phyloP scores from a whole-genome alignment of 2,113 vertebrate species.

The Cardinalis cardinalis region DNA sequence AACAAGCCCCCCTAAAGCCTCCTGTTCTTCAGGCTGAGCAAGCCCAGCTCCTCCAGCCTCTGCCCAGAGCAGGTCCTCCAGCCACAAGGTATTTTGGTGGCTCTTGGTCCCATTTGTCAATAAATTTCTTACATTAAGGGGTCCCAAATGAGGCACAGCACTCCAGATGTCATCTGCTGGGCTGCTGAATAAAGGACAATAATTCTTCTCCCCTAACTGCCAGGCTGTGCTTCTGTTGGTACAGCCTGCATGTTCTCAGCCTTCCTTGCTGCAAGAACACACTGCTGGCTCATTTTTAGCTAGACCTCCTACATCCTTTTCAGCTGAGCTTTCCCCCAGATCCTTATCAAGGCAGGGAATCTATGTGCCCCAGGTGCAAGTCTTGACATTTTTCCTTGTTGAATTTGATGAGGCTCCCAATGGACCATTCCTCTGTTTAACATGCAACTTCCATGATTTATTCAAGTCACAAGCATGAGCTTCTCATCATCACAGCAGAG shows the following conservation, averaged over 20 bases:
- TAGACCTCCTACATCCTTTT: background rate
- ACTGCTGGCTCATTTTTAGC: background rate
- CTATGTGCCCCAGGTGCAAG: background rate
- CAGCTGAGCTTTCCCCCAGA: background rate
- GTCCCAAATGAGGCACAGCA: background rate
- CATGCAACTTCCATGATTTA: conserved; percentile 28
- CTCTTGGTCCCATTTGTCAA: background rate
- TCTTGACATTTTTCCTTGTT: conserved; percentile 4
- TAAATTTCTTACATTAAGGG: background rate
- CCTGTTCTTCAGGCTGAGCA: background rate
- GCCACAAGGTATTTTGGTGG: background rate
- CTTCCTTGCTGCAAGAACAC: background rate
- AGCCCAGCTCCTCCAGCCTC: background rate
- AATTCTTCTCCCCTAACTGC: background rate
- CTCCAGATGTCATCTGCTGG: background rate
- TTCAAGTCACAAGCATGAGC: conserved; percentile 37
- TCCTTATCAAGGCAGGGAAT: background rate
- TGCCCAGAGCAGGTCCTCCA: background rate
- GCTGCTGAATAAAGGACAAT: background rate
- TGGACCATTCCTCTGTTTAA: conserved; percentile 18
- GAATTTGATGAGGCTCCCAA: background rate
- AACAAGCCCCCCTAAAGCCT: background rate
- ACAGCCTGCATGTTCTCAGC: background rate
- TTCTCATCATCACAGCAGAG: conserved; percentile 34
- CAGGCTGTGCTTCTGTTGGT: background rate